Conservation (phyloP, 2,113 vertebrate species). For the Carassius carassius region DNA sequence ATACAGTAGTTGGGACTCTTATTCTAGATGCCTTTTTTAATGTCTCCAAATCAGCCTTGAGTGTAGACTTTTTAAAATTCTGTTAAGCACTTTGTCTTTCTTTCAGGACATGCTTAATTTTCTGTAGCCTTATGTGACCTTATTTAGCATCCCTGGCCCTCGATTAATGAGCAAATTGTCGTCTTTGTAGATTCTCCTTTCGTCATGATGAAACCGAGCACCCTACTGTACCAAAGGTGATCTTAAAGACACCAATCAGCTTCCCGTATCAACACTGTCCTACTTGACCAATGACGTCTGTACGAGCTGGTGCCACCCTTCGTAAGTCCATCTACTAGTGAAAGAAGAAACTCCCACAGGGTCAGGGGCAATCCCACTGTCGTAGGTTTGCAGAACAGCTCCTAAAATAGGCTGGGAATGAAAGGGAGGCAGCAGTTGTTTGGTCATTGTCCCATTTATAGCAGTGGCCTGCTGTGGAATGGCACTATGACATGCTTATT, state of each 20-base stretch:
- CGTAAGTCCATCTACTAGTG: not conserved
- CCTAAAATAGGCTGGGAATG: slow-evolving; percentile 49
- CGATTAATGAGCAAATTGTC: not conserved
- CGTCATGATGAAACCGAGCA: not conserved
- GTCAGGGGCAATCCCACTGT: slow-evolving; percentile 39
- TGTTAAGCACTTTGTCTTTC: not conserved
- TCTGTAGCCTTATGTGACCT: not conserved
- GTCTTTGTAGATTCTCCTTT: not conserved
- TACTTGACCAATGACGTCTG: not conserved
- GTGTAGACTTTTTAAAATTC: not conserved
- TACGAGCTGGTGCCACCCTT: not conserved
- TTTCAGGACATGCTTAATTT: not conserved
- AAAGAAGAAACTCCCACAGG: not conserved
- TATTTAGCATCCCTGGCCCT: not conserved
- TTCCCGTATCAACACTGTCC: not conserved
- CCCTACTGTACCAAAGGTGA: not conserved
- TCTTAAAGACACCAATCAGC: not conserved
- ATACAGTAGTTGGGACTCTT: not conserved
- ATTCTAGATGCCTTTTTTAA: not conserved
- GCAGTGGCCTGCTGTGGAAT: slow-evolving; percentile 44
- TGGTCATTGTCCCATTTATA: slow-evolving; percentile 49
- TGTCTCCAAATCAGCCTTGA: not conserved
- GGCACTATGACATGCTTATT: slow-evolving; percentile 28
- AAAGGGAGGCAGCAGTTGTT: slow-evolving; percentile 33
- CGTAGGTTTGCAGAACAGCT: slow-evolving; percentile 16